Base-by-base conservation (phyloP, 2,888 invertebrate genomes). In the Macrophya annulata region DNA sequence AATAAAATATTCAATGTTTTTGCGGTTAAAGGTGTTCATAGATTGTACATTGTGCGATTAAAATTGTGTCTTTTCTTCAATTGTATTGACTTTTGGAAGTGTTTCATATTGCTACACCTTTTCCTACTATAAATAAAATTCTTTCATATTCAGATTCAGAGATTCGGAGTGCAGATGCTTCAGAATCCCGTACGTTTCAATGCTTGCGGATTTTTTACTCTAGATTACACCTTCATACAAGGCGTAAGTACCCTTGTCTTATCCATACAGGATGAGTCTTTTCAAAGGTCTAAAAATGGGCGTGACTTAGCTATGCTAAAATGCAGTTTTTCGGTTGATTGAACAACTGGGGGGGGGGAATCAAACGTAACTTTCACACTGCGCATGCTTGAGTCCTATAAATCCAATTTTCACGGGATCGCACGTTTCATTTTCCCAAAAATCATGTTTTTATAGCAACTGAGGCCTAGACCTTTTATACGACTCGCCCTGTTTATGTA, bases 111-210 rank as follows among this genome's bases (percentile, higher is more conserved):
- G 5, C 51, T 2, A 51, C 48, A 51, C 17, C 51, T n/a, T 51
- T 25, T 10, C 4, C 21, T 10, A 21, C 21, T 62, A 62, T 25
- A 12, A 1, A 4, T 21, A 10, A 3, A 62, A 62, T 25, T 21
- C 9, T 10, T 10, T 25, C n/a, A n/a, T n/a, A n/a, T n/a, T n/a
- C n/a, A 84, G 72, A 85, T 88, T 45, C 45, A 85, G 21, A 86
- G 86, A 84, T 88, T 87, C 71, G 83, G 86, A 17, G 55, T 88
- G 43, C 90, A 90, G 87, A 86, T 89, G 45, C 82, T 88, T 48
- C 87, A 88, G 65, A 86, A 87, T 72, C 88, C 89, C 2, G 59
- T 89, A 25, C 45, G 55, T 25, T 88, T 90, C 37, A 84, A 87
- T 17, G 87, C 88, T 40, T 85, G 51, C 81, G 88, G 87, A 62